Base-by-base conservation (phyloP, 2,113 vertebrate genomes). In the Psilopogon haemacephalus region DNA sequence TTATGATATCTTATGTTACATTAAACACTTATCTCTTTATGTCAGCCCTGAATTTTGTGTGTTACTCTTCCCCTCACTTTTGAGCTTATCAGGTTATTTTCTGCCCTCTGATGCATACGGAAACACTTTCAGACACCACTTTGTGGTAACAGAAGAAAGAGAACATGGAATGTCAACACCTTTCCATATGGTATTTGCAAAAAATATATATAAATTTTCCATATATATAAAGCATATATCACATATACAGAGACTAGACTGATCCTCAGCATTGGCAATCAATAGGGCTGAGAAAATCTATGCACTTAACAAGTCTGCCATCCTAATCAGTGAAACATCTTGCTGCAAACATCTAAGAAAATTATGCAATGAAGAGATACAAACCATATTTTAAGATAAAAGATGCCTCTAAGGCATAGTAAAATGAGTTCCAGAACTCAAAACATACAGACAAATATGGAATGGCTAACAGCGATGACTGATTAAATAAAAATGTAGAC, bases 141-240 rank as follows among this genome's bases (percentile, higher is more conserved):
- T 88, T 82, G 46, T 75, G 35, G 55, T 65, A 93, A 62, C 73
- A 88, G 84, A 90, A 78, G 90, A 81, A 72, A 9, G 28, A 89
- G 84, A 84, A 96, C 67, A 92, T 46, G 27, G 42, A 82, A 80
- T 73, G 80, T 86, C 63, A 78, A 90, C 90, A 84, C 38, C 30
- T 75, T 84, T 81, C 86, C 88, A 69, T 92, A 90, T 72, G 74
- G 54, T 72, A 88, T 81, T 90, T 82, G 62, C 73, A 42, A 88
- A 80, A 86, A 86, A 92, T 84, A 84, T 56, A 38, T 27, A n/a
- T n/a, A n/a, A n/a, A 60, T 4, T 27, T 21, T 79, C 38, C 52
- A 38, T 38, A 72, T 75, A 75, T 33, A 78, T 6, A 30, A 30
- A 78, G 89, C 86, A 89, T 62, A 56, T 3, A 88, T 67, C 33